These are phyloP conservation scores for Cyclura pinguis DNA, from an alignment of 2,797 vertebrate species.

Conservation along the genomic window DNA sequence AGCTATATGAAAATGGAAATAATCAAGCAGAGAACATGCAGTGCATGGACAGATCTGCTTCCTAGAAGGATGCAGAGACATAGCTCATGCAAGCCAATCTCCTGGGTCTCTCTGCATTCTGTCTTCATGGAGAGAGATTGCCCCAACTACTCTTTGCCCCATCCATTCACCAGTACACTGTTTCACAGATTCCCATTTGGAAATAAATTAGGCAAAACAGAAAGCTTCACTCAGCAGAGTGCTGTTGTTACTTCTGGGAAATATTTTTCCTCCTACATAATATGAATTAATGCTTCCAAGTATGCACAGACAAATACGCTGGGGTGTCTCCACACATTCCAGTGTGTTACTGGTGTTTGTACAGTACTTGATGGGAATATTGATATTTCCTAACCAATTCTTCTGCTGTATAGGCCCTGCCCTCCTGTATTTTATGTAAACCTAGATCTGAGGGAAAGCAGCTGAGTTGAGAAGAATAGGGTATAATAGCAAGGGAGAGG, in stretches of 20 bases:
- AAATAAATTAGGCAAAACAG: background rate
- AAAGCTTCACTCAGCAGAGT: background rate
- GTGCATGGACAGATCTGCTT: no score
- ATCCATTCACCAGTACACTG: no score
- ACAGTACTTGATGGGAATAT: background rate
- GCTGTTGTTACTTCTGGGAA: background rate
- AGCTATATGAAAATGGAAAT: no score
- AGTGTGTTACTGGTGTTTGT: background rate
- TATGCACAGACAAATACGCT: background rate
- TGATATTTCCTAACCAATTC: background rate
- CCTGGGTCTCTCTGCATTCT: no score
- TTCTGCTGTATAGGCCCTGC: background rate
- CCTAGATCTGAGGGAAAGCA: background rate
- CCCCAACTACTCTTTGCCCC: no score
- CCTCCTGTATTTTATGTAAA: background rate
- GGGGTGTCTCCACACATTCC: no score
- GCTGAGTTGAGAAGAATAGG: background rate
- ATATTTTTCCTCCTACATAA: background rate
- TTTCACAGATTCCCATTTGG: no score
- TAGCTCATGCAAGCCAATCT: no score
- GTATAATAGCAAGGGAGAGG: background rate
- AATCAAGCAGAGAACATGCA: no score
- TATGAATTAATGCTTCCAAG: background rate
- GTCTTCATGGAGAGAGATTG: no score
- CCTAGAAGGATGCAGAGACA: no score